These are phyloP conservation scores for Lepidocyrtinus sp. DNA, from an alignment of 2,888 invertebrate genomes.

Conservation along the genomic window DNA sequence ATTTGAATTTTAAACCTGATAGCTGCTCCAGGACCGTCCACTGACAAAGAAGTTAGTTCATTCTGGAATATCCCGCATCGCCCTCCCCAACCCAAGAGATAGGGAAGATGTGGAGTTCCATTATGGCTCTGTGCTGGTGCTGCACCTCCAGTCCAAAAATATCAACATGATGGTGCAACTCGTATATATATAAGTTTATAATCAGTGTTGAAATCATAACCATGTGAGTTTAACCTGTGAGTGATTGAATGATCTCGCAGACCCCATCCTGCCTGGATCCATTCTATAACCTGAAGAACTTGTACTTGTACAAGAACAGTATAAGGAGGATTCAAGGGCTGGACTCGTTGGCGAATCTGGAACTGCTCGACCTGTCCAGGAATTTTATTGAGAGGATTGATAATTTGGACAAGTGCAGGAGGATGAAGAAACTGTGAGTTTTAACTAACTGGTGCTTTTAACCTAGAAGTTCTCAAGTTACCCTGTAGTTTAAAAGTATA, in stretches of 20 bases:
- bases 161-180: slow-evolving; percentile 77
- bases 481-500: slow-evolving; percentile 1
- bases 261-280: slow-evolving; percentile 69
- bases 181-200: too few species aligned
- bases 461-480: neutral
- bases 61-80: slow-evolving; percentile 64
- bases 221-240: too few species aligned
- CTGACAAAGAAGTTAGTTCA: slow-evolving; percentile 56
- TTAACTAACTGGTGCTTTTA: neutral
- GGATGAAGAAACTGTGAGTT: slow-evolving; percentile 83
- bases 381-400: slow-evolving; percentile 76
- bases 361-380: slow-evolving; percentile 76
- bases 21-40: too few species aligned
- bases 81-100: slow-evolving; percentile 32
- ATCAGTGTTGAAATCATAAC: too few species aligned
- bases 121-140: slow-evolving; percentile 72
- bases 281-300: slow-evolving; percentile 76
- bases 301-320: slow-evolving; percentile 81
- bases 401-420: slow-evolving; percentile 75
- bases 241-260: too few species aligned
- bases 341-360: slow-evolving; percentile 77
- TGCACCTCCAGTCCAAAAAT: slow-evolving; percentile 78
- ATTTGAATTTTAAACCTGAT: too few species aligned
- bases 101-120: slow-evolving; percentile 56
- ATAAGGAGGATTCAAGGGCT: slow-evolving; percentile 84